Evolutionary conservation across 2,888 invertebrate species (phyloP), one percentile per base, ranked within the genome.

Genomic region (Archaeoteleia sp.): DNA sequence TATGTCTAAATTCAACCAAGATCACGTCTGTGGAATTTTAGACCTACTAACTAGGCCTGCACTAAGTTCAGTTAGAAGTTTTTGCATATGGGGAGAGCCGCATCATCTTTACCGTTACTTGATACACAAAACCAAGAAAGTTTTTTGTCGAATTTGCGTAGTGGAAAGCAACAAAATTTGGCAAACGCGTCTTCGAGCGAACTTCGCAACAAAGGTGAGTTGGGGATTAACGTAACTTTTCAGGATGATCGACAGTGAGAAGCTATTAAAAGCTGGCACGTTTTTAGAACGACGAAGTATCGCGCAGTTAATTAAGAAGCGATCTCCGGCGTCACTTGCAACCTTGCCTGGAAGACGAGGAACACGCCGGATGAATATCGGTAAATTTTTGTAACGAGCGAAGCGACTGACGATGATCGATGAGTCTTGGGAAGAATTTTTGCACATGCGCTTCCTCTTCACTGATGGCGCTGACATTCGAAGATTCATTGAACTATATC

Each of bases 371-470:
- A 46, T 46, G 46, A 57, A 34, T 58, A 49, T 58, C 48, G 48
- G 34, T 25, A 30, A 48, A 58, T 46, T 58, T 58, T 49, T 58
- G 23, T 39, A 30, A 46, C 30, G 27, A 37, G 42, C 15, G 34
- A 29, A 23, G 29, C 34, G 58, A 32, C 39, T 58, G 58, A 58
- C 58, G 48, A 58, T 58, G 58, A 58, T 58, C 48, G 58, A 58
- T 49, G 58, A 58, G 34, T 27, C 39, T 27, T 20, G 35, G 53
- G 23, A 17, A 27, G 35, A 37, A 58, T 58, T 58, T 58, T 48
- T 49, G 39, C 48, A 34, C 48, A 17, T 32, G 46, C 23, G 46
- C 34, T 32, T 20, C 32, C 34, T 6, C 20, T 6, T 29, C 9
- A 29, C 20, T 10, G 12, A 46, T 14, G 32, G 15, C 23, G 46